Evolutionary conservation across 2,113 vertebrate genomes (phyloP).

Genomic region (Ciconia stormi): DNA sequence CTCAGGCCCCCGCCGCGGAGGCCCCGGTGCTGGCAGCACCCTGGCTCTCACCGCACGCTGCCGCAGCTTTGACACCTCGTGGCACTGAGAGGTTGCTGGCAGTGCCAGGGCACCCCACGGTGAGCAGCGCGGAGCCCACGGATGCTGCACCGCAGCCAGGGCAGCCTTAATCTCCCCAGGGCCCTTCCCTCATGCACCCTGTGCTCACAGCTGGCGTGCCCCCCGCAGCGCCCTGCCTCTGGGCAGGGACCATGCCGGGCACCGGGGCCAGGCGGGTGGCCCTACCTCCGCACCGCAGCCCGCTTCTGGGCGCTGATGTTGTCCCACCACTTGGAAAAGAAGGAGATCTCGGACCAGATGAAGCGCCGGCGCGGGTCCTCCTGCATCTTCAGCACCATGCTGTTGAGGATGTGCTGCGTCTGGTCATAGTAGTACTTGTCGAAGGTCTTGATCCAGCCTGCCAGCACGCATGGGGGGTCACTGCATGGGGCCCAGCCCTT

Average conservation of each 20-base stretch:
- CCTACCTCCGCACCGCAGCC: slow-evolving; percentile 85
- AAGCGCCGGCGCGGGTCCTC: slow-evolving; percentile 94
- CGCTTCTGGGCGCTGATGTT: slow-evolving; percentile 86
- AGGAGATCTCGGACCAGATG: slow-evolving; percentile 98
- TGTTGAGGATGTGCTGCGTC: slow-evolving; percentile 97
- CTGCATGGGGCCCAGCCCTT: rapidly evolving
- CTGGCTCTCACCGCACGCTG: not conserved
- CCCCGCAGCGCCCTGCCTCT: rapidly evolving
- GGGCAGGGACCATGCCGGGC: rapidly evolving
- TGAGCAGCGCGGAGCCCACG: too few species aligned
- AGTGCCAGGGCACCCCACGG: not conserved
- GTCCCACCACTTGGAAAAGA: slow-evolving; percentile 97
- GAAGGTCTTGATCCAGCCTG: slow-evolving; percentile 99
- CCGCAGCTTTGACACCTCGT: not conserved
- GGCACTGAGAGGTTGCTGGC: not conserved
- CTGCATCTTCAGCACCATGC: slow-evolving; percentile 93
- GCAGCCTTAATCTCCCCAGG: not conserved
- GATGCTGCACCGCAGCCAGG: not conserved
- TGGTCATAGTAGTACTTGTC: slow-evolving; percentile 97
- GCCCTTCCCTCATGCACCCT: not conserved
- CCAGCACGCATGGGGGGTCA: not conserved
- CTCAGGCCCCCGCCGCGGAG: not conserved
- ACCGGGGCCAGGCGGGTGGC: rapidly evolving
- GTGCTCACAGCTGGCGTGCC: rapidly evolving
- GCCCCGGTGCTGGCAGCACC: not conserved